Percentiles rank a stretch among this genome's conserved stretches.
phyloP scores from a whole-genome alignment of 2,888 invertebrate species.

The Drosophila hamatofila region DNA sequence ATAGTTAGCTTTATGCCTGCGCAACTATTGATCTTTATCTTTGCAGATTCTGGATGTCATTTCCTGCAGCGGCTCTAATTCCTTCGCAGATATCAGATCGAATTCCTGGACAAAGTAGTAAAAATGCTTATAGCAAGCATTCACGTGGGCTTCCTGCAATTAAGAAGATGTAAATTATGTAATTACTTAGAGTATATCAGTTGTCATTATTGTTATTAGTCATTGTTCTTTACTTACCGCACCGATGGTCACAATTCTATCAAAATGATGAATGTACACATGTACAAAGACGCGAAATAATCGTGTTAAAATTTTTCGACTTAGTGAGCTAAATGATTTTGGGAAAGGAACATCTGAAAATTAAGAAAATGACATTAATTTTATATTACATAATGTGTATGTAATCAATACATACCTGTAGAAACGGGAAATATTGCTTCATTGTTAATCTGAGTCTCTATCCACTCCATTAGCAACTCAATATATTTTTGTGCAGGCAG shows the following conservation, averaged over 20 bases:
- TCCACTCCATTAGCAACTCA: constrained; percentile 95
- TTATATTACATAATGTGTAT: background rate
- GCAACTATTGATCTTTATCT: constrained; percentile 82
- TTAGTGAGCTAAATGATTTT: constrained; percentile 91
- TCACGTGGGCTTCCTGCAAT: constrained; percentile 92
- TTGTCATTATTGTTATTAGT: background rate
- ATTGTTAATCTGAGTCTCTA: constrained; percentile 95
- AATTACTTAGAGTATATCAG: background rate
- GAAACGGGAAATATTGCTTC: constrained; percentile 94
- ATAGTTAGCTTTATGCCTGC: constrained; percentile 9
- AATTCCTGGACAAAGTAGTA: constrained; percentile 96
- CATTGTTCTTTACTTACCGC: constrained; percentile 88
- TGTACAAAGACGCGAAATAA: constrained; percentile 96
- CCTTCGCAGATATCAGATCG: constrained; percentile 92
- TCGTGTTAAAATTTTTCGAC: constrained; percentile 94
- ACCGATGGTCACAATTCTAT: constrained; percentile 93
- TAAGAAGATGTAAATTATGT: background rate
- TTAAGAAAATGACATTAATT: background rate
- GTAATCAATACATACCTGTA: constrained; percentile 84
- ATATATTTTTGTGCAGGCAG: constrained; percentile 94
- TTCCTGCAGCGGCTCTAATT: constrained; percentile 93
- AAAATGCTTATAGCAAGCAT: constrained; percentile 97
- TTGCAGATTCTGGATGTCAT: constrained; percentile 91
- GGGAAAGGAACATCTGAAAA: constrained; percentile 93
- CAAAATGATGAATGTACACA: constrained; percentile 97